Evolutionary conservation across 2,888 invertebrate genomes (phyloP).

Genomic region (Tinea trinotella): DNA sequence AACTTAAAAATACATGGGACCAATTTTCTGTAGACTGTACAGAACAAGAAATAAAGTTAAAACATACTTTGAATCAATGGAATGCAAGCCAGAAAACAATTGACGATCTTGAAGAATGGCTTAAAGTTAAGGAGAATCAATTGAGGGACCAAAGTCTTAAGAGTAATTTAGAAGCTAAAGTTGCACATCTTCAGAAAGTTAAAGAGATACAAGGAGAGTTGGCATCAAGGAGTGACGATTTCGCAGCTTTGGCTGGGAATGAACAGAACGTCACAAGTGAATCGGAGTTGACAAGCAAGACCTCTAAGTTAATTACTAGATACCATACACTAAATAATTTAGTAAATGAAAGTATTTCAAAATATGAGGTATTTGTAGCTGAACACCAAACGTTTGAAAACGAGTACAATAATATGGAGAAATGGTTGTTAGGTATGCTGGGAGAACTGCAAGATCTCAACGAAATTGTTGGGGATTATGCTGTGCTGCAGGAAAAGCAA

Average conservation of each 20-base stretch:
- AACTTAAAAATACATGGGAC: conserved; percentile 81
- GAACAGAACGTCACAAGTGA: conserved; percentile 82
- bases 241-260: conserved; percentile 77
- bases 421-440: conserved; percentile 81
- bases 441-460: conserved; percentile 83
- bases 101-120: conserved; percentile 86
- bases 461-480: conserved; percentile 89
- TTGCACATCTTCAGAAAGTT: conserved; percentile 82
- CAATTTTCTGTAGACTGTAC: conserved; percentile 80
- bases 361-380: conserved; percentile 87
- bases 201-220: conserved; percentile 81
- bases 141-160: conserved; percentile 92
- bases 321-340: conserved; percentile 87
- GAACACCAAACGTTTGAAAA: conserved; percentile 88
- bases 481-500: conserved; percentile 86
- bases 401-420: conserved; percentile 80
- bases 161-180: conserved; percentile 87
- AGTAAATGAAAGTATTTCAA: conserved; percentile 85
- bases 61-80: conserved; percentile 84
- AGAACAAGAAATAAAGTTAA: conserved; percentile 80
- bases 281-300: conserved; percentile 79
- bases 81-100: conserved; percentile 84
- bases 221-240: conserved; percentile 75
- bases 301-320: conserved; percentile 84
- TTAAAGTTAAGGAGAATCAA: conserved; percentile 86